Evolutionary conservation across 2,888 invertebrate genomes (phyloP).

Genomic region (Cetonia aurata): DNA sequence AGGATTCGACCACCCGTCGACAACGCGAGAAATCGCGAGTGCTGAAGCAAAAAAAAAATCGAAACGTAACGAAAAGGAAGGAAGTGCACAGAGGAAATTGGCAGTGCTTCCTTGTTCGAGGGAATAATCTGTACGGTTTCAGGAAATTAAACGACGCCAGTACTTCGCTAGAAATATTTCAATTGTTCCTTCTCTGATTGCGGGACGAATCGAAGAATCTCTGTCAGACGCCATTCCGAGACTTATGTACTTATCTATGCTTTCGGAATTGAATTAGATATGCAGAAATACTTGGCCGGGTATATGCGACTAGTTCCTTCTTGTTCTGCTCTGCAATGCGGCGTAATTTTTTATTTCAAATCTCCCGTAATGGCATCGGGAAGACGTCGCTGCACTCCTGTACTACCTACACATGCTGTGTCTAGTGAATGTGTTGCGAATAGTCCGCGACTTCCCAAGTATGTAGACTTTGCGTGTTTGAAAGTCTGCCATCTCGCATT

Average conservation of each 20-base stretch:
- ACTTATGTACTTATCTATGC: conserved; percentile 15
- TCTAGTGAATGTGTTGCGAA: too few relatives aligned
- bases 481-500: conserved; percentile 54
- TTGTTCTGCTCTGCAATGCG: conserved; percentile 48
- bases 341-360: conserved; percentile 50
- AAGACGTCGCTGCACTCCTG: too few relatives aligned
- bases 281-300: conserved; percentile 29
- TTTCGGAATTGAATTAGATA: conserved; percentile 29
- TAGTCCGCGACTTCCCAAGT: too few relatives aligned
- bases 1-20: background rate
- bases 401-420: conserved; percentile 30
- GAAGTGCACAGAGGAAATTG: conserved; percentile 60
- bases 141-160: conserved; percentile 59
- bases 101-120: conserved; percentile 56
- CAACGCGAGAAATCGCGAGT: conserved; percentile 4
- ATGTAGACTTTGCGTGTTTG: conserved; percentile 44
- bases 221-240: too few relatives aligned
- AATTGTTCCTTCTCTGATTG: conserved; percentile 49
- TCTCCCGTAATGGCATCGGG: conserved; percentile 35
- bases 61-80: conserved; percentile 52
- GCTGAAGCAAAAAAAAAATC: conserved; percentile 15
- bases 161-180: conserved; percentile 53
- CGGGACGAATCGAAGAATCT: conserved; percentile 30
- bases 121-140: conserved; percentile 56
- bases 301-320: background rate